Evolutionary conservation across 2,113 vertebrate genomes (phyloP), one percentile per base, ranked within the genome.

Genomic region (Silurus glanis): DNA sequence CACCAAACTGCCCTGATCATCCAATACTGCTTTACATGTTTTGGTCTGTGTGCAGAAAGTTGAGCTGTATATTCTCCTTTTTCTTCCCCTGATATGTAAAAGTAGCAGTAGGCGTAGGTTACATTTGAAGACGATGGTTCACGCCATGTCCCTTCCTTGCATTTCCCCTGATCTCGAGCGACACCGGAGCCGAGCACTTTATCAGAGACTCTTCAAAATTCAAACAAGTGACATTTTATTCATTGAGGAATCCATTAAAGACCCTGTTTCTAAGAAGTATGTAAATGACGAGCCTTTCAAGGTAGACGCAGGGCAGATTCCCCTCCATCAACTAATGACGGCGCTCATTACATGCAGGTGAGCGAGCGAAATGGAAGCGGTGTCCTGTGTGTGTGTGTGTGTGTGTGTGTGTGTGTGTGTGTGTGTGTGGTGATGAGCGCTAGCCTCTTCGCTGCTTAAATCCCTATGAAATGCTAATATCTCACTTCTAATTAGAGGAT

Each of bases 271-370:
- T 96, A 95, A 97, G 96, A 96, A 97, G 96, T 96, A 97, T 97
- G 97, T 96, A 97, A 97, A 97, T 97, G 95, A 97, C 94, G 94
- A 96, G 96, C 96, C 96, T 99, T 98, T 98, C 97, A 98, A 98
- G 97, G 97, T 96, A 97, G 96, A 95, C 95, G 95, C 92, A 92
- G 96, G 96, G 97, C 96, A 97, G 81, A 97, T 97, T 97, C 97
- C 96, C 96, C 96, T 99, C 97, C 96, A 97, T 99, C 97, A 99
- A 97, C 97, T 99, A 99, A 99, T 98, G 97, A 98, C 96, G 96
- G 96, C 95, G 95, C 98, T 99, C 98, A 98, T 99, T 99, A 99
- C 97, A 96, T 95, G 94, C 95, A 95, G 96, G 96, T 96, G 96
- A 96, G 96, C 96, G 94, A 95, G 95, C 95, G 19, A 71, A 98